Evolutionary conservation across 2,888 invertebrate genomes (phyloP).

Genomic region (Odontocerum albicorne): DNA sequence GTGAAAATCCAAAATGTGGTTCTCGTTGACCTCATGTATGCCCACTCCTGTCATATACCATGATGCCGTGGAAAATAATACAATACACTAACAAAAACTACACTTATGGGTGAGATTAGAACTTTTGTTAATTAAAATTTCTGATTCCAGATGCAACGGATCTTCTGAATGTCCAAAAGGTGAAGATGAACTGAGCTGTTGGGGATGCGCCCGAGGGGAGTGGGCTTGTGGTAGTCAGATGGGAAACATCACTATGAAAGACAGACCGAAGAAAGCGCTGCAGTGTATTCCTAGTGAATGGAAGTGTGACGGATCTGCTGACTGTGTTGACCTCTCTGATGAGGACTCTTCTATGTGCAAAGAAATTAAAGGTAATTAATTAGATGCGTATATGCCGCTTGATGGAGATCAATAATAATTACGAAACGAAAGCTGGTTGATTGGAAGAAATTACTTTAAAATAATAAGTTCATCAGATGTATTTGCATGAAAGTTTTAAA

Average conservation of each 20-base stretch:
- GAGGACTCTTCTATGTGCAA: slow-evolving; percentile 51
- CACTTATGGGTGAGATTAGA: neutral
- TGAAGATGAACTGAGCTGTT: slow-evolving; percentile 69
- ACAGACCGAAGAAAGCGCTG: slow-evolving; percentile 41
- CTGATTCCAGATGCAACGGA: slow-evolving; percentile 62
- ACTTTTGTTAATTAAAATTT: slow-evolving; percentile 10
- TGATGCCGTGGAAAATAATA: no score
- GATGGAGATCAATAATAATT: no score
- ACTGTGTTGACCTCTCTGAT: slow-evolving; percentile 75
- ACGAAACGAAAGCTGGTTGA: no score
- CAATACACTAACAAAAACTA: neutral
- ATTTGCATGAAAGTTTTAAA: no score
- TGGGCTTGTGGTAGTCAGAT: slow-evolving; percentile 45
- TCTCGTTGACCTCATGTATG: no score
- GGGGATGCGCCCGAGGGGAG: slow-evolving; percentile 37
- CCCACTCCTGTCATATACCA: no score
- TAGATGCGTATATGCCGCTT: no score
- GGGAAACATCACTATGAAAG: slow-evolving; percentile 36
- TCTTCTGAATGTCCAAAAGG: slow-evolving; percentile 69
- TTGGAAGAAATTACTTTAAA: no score
- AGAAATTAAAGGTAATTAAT: slow-evolving; percentile 20
- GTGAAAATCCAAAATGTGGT: no score
- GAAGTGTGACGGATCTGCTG: slow-evolving; percentile 62
- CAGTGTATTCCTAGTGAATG: slow-evolving; percentile 61
- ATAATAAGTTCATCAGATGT: no score